phyloP scores from a whole-genome alignment of 2,113 vertebrate species.

The Dasyornis broadbenti region DNA sequence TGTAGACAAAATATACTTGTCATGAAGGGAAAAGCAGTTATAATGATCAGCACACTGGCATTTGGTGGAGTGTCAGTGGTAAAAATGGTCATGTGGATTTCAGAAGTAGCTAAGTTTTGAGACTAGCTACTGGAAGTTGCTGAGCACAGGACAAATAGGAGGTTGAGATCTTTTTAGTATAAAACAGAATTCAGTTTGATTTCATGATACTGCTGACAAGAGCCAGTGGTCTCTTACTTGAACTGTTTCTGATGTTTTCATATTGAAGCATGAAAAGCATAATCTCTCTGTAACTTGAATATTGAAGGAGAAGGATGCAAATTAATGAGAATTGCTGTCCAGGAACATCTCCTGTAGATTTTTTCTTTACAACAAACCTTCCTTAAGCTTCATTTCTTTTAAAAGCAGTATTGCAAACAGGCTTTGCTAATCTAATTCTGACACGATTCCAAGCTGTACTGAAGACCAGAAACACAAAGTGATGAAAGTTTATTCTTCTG shows the following conservation, averaged over 20 bases:
- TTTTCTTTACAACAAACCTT: not conserved
- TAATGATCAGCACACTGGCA: not conserved
- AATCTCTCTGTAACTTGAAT: not conserved
- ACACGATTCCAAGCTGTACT: not conserved
- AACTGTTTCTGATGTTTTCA: not conserved
- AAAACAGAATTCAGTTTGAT: not conserved
- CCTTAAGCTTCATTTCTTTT: not conserved
- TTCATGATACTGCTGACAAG: not conserved
- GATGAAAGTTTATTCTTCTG: not conserved
- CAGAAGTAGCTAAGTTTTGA: not conserved
- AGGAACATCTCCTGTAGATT: not conserved
- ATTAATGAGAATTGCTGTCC: not conserved
- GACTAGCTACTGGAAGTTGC: not conserved
- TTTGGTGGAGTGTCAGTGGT: not conserved
- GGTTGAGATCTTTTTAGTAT: not conserved
- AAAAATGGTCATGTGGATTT: not conserved
- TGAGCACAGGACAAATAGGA: not conserved
- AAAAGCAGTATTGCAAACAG: not conserved
- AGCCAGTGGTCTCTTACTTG: not conserved
- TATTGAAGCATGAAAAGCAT: not conserved
- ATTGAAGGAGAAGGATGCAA: not conserved
- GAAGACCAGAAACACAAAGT: not conserved
- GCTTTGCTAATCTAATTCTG: not conserved
- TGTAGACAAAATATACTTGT: constrained; percentile 23
- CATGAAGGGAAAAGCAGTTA: not conserved